Evolutionary conservation across 2,888 invertebrate species (phyloP).

Genomic region (Omphaloscelis lunosa): DNA sequence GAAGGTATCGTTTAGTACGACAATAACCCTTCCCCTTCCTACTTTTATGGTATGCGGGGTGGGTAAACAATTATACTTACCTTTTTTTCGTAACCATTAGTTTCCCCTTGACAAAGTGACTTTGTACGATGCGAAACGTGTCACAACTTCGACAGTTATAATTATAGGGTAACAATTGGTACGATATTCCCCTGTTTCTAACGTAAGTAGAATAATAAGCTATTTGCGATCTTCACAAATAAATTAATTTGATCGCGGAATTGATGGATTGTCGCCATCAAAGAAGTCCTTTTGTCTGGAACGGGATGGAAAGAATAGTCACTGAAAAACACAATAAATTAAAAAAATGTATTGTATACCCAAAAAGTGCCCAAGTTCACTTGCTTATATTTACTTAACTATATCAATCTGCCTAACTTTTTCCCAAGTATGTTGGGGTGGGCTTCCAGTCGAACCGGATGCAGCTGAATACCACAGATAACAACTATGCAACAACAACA

Average conservation of each 20-base stretch:
- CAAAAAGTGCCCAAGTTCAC: slow-evolving; percentile 18
- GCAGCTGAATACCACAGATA: no score
- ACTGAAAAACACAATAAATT: not conserved
- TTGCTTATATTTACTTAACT: slow-evolving; percentile 29
- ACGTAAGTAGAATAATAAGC: not conserved
- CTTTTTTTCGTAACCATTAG: slow-evolving; percentile 20
- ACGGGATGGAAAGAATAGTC: no score
- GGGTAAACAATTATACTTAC: slow-evolving; percentile 38
- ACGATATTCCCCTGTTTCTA: not conserved
- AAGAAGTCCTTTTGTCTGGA: not conserved
- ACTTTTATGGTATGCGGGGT: slow-evolving; percentile 34
- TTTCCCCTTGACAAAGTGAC: slow-evolving; percentile 15
- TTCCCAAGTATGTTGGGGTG: no score
- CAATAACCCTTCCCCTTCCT: slow-evolving; percentile 25
- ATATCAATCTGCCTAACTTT: no score
- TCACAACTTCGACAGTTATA: not conserved
- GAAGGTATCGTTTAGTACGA: slow-evolving; percentile 28
- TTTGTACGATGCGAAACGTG: slow-evolving; percentile 15
- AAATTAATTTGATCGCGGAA: not conserved
- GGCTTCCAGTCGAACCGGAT: no score
- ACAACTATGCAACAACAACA: no score
- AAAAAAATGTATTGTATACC: slow-evolving; percentile 1
- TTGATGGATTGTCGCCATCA: not conserved
- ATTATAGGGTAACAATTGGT: not conserved
- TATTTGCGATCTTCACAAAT: not conserved